Evolutionary conservation across 2,113 vertebrate species (phyloP).

Genomic region (Agapornis roseicollis): DNA sequence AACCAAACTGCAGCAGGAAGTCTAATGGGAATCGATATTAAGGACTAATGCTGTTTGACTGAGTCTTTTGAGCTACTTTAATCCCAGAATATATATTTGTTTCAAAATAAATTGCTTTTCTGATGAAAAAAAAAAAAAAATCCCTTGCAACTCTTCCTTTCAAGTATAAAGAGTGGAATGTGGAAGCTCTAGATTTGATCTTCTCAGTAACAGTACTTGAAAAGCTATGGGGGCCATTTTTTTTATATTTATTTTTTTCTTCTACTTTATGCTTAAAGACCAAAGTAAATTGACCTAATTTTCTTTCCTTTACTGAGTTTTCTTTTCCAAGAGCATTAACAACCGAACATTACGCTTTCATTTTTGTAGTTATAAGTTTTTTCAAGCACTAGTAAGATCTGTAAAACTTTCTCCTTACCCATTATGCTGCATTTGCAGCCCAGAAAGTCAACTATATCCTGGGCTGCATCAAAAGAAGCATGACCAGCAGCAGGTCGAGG

Average conservation of each 20-base stretch:
- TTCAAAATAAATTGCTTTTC: neutral
- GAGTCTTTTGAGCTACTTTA: neutral
- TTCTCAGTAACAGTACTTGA: neutral
- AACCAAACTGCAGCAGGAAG: neutral
- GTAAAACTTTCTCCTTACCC: neutral
- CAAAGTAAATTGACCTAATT: neutral
- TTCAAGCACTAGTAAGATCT: neutral
- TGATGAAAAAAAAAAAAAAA: neutral
- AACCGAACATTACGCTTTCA: neutral
- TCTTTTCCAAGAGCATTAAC: neutral
- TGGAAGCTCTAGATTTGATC: neutral
- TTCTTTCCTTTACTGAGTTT: neutral
- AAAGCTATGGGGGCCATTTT: neutral
- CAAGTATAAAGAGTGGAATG: neutral
- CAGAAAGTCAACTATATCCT: neutral
- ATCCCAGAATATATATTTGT: accelerated
- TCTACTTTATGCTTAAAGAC: neutral
- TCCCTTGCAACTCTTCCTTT: neutral
- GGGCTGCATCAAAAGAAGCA: neutral
- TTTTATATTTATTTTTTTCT: neutral
- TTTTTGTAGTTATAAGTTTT: neutral
- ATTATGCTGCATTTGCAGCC: neutral
- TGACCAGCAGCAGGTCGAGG: neutral
- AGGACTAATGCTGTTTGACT: neutral
- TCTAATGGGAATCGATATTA: neutral